Base-by-base conservation (phyloP, 1,140 invertebrate species). In the Stegodyphus dumicola region DNA sequence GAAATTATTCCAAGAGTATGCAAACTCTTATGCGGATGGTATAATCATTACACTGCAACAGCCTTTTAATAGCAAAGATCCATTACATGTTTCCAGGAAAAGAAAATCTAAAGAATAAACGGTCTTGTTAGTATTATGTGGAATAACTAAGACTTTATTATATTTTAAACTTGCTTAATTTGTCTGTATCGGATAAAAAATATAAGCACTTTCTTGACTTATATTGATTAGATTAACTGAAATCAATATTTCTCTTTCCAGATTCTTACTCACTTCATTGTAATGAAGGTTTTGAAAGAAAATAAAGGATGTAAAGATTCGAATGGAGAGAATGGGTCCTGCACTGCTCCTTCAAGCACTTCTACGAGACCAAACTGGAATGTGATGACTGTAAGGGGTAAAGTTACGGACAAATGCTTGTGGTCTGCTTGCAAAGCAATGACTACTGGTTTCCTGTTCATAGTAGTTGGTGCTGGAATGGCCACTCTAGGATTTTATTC, bases 341-440 rank as follows among this genome's bases (percentile, higher is more conserved):
- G 52, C 18, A 51, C 18, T n/a, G 65, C 11, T n/a, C 18, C 75
- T 5, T 52, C 53, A 15, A 17, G 67, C 53, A 33, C 51, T 33
- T 56, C 17, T 48, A 54, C 66, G 6, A 18, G 65, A 11, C 53
- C 75, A 65, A 86, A 71, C 51, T 87, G 86, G 78, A 87, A 77
- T 77, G 77, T 87, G 9, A 79, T 75, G 75, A 66, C 86, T 13
- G 80, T 78, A 6, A 64, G 77, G 69, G 80, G 75, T 7, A 87
- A 87, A 74, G 70, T 87, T 6, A 85, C 86, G 1, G 80, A 84
- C 52, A 88, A 85, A 64, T 97, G 95, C 90, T 92, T 97, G 86
- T 97, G 96, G 95, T 95, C 96, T 89, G 96, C 95, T 52, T 96
- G 96, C 90, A 95, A 96, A 89, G 96, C 96, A 33, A 92, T 97